Evolutionary conservation across 2,797 vertebrate species (phyloP).

Genomic region (Enoplosus armatus): DNA sequence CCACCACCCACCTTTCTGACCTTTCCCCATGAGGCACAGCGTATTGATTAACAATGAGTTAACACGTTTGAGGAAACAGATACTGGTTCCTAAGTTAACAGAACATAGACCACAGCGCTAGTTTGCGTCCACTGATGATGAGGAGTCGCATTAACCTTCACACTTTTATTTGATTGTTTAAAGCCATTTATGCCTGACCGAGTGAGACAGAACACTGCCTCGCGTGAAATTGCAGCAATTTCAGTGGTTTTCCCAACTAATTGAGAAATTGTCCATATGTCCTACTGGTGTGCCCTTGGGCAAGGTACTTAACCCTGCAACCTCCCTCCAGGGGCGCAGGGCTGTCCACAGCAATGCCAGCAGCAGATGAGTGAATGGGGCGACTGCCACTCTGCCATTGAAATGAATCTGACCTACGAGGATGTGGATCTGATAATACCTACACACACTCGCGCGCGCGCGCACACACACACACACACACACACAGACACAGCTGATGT

Average conservation of each 20-base stretch:
- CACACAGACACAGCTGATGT: conserved; percentile 17
- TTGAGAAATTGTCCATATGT: conserved; percentile 4
- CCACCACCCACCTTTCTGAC: conserved; percentile 5
- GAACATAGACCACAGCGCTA: conserved; percentile 22
- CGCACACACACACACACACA: not conserved
- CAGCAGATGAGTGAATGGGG: conserved; percentile 51
- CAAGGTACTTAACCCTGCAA: conserved; percentile 45
- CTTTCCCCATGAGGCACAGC: conserved; percentile 19
- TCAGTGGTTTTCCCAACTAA: not conserved
- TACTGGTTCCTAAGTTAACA: conserved; percentile 23
- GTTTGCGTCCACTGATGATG: not conserved
- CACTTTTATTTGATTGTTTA: not conserved
- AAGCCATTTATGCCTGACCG: not conserved
- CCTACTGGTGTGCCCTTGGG: conserved; percentile 25
- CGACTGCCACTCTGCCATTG: not conserved
- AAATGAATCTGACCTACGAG: conserved; percentile 46
- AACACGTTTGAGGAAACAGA: conserved; percentile 48
- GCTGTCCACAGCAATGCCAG: conserved; percentile 26
- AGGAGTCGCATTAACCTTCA: conserved; percentile 1
- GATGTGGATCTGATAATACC: conserved; percentile 33
- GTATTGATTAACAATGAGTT: conserved; percentile 46
- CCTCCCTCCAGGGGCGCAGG: conserved; percentile 15
- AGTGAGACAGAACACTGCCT: not conserved
- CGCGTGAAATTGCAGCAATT: not conserved
- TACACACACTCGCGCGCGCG: conserved; percentile 3